Evolutionary conservation across 1,140 invertebrate genomes (phyloP).

Genomic region (Babylonia areolata): DNA sequence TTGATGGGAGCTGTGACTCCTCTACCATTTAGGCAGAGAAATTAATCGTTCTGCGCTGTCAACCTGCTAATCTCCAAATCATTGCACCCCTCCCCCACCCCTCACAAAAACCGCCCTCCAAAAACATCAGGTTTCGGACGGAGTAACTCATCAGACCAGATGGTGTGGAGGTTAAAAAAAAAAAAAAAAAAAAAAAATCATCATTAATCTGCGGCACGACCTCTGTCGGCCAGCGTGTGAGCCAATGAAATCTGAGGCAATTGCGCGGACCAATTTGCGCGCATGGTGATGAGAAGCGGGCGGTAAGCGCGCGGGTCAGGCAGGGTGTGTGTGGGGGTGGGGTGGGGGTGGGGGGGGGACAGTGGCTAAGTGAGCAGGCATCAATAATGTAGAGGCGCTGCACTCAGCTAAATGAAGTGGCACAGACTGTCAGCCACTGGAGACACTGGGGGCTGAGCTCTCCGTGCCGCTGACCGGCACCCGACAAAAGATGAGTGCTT

Average conservation of each 20-base stretch:
- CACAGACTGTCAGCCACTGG: neutral
- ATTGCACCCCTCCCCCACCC: too few species aligned
- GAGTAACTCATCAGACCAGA: neutral
- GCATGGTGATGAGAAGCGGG: neutral
- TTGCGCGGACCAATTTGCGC: constrained; percentile 10
- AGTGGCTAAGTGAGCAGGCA: constrained; percentile 39
- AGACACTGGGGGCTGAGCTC: neutral
- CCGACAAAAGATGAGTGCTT: constrained; percentile 38
- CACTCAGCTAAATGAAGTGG: constrained; percentile 42
- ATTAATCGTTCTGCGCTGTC: too few species aligned
- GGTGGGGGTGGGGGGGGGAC: neutral
- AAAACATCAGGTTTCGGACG: neutral
- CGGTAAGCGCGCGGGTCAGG: neutral
- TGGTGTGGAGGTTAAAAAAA: neutral
- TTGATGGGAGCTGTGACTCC: too few species aligned
- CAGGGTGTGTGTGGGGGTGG: neutral
- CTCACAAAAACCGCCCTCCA: neutral
- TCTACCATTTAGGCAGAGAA: too few species aligned
- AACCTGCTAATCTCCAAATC: too few species aligned
- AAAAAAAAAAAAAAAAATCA: neutral
- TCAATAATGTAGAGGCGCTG: constrained; percentile 36
- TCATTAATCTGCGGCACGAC: neutral
- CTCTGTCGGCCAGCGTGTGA: neutral
- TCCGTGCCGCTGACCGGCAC: neutral
- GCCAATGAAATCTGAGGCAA: constrained; percentile 10